phyloP scores from a whole-genome alignment of 1,140 invertebrate genomes.

The Drosophila miranda region DNA sequence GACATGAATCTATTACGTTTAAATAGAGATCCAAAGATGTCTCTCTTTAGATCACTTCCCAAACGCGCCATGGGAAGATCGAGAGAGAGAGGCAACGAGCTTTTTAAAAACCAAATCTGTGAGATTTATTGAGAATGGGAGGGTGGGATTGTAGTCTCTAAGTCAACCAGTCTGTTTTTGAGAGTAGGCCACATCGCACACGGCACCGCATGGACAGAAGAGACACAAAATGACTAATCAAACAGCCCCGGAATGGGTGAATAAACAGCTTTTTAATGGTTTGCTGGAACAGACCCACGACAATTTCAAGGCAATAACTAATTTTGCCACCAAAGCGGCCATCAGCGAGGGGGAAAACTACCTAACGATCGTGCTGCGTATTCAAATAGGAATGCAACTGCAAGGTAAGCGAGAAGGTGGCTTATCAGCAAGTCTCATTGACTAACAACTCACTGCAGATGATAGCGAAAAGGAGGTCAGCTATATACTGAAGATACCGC shows the following conservation, averaged over 20 bases:
- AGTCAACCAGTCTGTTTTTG: constrained; percentile 7
- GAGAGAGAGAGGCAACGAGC: constrained; percentile 12
- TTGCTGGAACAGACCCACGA: constrained; percentile 72
- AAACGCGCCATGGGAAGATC: not conserved
- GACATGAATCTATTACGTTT: not conserved
- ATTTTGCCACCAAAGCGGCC: constrained; percentile 47
- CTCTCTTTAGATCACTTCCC: not conserved
- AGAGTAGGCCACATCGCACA: constrained; percentile 3
- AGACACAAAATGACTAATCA: constrained; percentile 27
- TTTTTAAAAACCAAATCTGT: constrained; percentile 9
- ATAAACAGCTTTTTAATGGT: constrained; percentile 78
- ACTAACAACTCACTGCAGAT: constrained; percentile 32
- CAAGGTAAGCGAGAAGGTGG: constrained; percentile 39
- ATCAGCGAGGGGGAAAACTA: constrained; percentile 68
- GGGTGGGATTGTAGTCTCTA: no score
- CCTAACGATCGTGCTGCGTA: constrained; percentile 63
- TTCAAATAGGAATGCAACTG: constrained; percentile 52
- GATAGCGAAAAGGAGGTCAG: constrained; percentile 37
- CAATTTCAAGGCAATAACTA: constrained; percentile 61
- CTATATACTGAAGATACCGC: constrained; percentile 66
- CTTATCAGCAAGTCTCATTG: constrained; percentile 7
- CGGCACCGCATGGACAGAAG: not conserved
- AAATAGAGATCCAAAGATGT: not conserved
- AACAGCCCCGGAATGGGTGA: constrained; percentile 80
- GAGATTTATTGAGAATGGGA: no score